Conservation (phyloP, 2,888 invertebrate genomes). For the Coremacera marginata region DNA sequence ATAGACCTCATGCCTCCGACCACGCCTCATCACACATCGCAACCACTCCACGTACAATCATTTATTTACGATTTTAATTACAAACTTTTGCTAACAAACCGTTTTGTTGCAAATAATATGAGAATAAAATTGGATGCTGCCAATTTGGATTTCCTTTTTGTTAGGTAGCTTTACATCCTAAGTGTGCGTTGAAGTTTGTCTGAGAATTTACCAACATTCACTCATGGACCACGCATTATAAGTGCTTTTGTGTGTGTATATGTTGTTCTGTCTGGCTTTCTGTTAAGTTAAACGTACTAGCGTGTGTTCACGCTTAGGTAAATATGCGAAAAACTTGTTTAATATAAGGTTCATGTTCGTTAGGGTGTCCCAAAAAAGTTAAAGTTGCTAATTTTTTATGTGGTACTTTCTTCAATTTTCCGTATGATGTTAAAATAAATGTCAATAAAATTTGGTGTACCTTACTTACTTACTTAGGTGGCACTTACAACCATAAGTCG, state of each 20-base stretch:
- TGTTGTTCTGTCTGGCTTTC: not conserved
- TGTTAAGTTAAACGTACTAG: not conserved
- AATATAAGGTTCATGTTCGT: constrained; percentile 9
- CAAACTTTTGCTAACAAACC: constrained; percentile 23
- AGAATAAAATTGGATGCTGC: constrained; percentile 19
- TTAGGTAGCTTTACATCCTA: not conserved
- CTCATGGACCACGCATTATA: not conserved
- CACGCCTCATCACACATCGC: not conserved
- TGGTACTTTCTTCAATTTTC: too few species aligned
- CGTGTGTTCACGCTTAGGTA: not conserved
- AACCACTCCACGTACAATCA: not conserved
- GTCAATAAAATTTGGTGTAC: too few species aligned
- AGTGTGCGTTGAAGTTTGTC: too few species aligned
- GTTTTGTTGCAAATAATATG: constrained; percentile 14
- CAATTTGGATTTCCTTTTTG: constrained; percentile 29
- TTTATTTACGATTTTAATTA: constrained; percentile 33
- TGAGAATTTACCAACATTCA: not conserved
- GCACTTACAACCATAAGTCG: too few species aligned
- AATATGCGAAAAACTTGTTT: constrained; percentile 10
- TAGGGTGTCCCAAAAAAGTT: too few species aligned
- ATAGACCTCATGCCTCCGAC: too few species aligned
- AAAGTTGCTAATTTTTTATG: too few species aligned
- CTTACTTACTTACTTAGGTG: too few species aligned
- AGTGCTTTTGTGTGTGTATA: not conserved
- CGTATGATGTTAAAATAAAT: too few species aligned